These are phyloP conservation scores for Onychorhynchus coronatus DNA, from an alignment of 2,113 vertebrate species.

Conservation along the genomic window DNA sequence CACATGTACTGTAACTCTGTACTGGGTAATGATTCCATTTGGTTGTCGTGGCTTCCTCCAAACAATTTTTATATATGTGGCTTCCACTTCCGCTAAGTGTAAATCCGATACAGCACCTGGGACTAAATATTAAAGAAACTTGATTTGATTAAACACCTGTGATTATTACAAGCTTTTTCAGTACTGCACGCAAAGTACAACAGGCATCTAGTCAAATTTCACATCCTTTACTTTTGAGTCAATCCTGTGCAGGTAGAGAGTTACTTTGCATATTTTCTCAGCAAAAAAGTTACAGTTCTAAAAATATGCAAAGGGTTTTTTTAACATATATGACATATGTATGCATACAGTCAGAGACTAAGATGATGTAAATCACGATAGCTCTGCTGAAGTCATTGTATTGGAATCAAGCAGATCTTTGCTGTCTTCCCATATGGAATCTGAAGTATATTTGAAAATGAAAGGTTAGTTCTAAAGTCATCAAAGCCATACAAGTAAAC, in stretches of 20 bases:
- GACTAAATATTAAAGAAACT: conserved; percentile 66
- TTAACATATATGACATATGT: neutral
- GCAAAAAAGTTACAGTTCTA: neutral
- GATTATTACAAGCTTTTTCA: neutral
- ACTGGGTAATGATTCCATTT: conserved; percentile 90
- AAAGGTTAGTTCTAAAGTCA: neutral
- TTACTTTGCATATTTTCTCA: neutral
- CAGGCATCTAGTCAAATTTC: neutral
- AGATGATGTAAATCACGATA: neutral
- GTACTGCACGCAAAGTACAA: neutral
- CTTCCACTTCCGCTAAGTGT: conserved; percentile 80
- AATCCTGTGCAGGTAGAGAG: neutral
- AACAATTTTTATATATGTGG: conserved; percentile 82
- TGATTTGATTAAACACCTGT: neutral
- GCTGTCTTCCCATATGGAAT: neutral
- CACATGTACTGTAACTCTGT: conserved; percentile 81
- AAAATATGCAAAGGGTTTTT: neutral
- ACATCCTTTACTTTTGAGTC: neutral
- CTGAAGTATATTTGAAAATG: neutral
- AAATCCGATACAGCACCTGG: conserved; percentile 86
- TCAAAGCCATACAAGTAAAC: neutral
- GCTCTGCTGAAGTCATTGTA: neutral
- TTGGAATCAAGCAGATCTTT: neutral
- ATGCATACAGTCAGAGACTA: neutral
- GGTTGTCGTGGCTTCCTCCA: conserved; percentile 88